These are phyloP conservation scores for Pseudococcus jackbeardsleyi DNA, from an alignment of 2,888 invertebrate genomes.

Conservation along the genomic window DNA sequence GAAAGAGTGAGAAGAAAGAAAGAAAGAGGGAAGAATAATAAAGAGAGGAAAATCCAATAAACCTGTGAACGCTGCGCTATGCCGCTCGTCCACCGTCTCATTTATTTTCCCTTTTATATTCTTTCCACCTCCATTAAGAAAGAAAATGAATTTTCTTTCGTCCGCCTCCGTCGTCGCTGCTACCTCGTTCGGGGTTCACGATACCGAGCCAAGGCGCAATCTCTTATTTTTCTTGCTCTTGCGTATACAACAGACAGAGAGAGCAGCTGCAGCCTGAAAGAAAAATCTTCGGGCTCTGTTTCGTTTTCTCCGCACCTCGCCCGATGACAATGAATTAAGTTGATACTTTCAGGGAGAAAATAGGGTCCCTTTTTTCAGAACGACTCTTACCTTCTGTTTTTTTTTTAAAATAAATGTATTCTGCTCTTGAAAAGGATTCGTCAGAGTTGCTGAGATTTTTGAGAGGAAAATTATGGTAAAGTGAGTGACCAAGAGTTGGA, in stretches of 20 bases:
- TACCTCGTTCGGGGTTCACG: slow-evolving; percentile 19
- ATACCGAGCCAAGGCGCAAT: slow-evolving; percentile 22
- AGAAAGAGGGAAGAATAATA: slow-evolving; percentile 63
- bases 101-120: slow-evolving; percentile 64
- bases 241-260: slow-evolving; percentile 45
- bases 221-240: not conserved
- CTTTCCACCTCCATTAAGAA: slow-evolving; percentile 63
- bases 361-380: not conserved
- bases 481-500: no score
- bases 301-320: not conserved
- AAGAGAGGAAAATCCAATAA: slow-evolving; percentile 63
- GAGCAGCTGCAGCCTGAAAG: slow-evolving; percentile 13
- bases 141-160: slow-evolving; percentile 62
- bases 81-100: slow-evolving; percentile 53
- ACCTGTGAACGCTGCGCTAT: slow-evolving; percentile 52
- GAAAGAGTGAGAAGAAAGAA: slow-evolving; percentile 64
- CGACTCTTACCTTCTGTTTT: no score
- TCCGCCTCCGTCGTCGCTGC: slow-evolving; percentile 33
- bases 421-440: no score
- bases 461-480: no score
- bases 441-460: no score
- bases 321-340: slow-evolving; percentile 60
- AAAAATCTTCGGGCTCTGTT: not conserved
- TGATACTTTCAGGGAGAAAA: slow-evolving; percentile 57
- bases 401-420: no score